Percentiles rank a stretch among this genome's conserved stretches.
These are phyloP conservation scores for Chromoteleia sp. DNA, from an alignment of 2,888 invertebrate species.

Conservation along the genomic window DNA sequence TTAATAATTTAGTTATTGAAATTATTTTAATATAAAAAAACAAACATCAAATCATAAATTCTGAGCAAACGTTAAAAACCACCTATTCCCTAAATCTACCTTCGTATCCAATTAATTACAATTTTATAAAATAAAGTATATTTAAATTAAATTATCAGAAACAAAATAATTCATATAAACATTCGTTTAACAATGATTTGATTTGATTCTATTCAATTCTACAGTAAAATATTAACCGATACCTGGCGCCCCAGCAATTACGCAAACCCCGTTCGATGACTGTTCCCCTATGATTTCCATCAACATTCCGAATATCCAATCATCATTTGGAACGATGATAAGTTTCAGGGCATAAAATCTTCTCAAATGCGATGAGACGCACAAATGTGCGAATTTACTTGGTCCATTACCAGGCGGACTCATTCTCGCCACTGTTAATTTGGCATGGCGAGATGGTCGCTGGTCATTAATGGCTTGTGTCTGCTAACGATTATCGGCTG, in stretches of 20 bases:
- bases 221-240: constrained; percentile 35
- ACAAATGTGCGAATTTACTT: constrained; percentile 58
- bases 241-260: constrained; percentile 4
- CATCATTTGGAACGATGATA: constrained; percentile 60
- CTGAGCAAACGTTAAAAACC: too few species aligned
- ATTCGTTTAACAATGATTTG: too few species aligned
- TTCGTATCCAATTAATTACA: too few species aligned
- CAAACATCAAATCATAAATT: too few species aligned
- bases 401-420: constrained; percentile 65
- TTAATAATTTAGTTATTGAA: too few species aligned
- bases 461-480: constrained; percentile 83
- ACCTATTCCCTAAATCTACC: too few species aligned
- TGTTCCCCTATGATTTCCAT: constrained; percentile 44
- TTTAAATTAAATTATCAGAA: too few species aligned
- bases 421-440: constrained; percentile 77
- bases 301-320: constrained; percentile 16
- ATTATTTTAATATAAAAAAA: too few species aligned
- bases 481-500: constrained; percentile 84
- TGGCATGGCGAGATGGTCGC: constrained; percentile 81
- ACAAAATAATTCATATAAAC: too few species aligned
- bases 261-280: constrained; percentile 35
- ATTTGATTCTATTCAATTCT: too few species aligned
- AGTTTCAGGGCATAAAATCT: constrained; percentile 64
- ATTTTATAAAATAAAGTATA: too few species aligned
- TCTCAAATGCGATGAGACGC: constrained; percentile 60